Evolutionary conservation across 2,888 invertebrate genomes (phyloP), one percentile per base, ranked within the genome.

Genomic region (Lithophane ornitopus): DNA sequence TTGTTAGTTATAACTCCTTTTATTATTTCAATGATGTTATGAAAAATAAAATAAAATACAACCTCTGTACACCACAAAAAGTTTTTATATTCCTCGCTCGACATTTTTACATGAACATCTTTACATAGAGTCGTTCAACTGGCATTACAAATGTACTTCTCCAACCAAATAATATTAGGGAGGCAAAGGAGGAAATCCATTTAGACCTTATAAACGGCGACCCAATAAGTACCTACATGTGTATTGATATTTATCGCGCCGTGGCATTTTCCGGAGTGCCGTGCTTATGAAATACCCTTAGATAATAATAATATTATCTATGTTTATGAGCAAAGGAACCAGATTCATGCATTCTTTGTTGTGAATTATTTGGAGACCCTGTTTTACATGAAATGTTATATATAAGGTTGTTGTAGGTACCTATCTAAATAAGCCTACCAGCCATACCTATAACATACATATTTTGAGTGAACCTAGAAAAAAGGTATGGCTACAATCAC

Each of bases 121-220:
- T 82, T 72, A 62, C 76, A 68, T 79, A 58, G 28, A 62, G 56
- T 75, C 67, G 63, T 70, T 76, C 71, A 63, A 76, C 70, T 66
- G 63, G 44, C 65, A 76, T 84, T 70, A 79, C 58, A 68, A 68
- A 79, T 67, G 84, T 79, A 82, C 70, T 80, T 67, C 73, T 63
- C 62, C 66, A 61, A 76, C 70, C 80, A 85, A 78, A 85, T 78
- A 78, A 72, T 74, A 83, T 85, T 76, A 85, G 56, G 41, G 69
- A 81, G 80, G 76, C 81, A 76, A 83, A 85, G 81, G 66, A 85
- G 81, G 66, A 85, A 83, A 85, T 78, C 85, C 78, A 83, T 81
- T 85, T 78, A 76, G 76, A 78, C 70, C 72, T 78, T 76, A 85
- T 83, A 85, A 85, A 85, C 72, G 78, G 44, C 58, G 72, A 74